Percentiles rank a stretch among this genome's conserved stretches.
Evolutionary conservation across 2,797 vertebrate species (phyloP).

Genomic region (Phalloptychus januarius): DNA sequence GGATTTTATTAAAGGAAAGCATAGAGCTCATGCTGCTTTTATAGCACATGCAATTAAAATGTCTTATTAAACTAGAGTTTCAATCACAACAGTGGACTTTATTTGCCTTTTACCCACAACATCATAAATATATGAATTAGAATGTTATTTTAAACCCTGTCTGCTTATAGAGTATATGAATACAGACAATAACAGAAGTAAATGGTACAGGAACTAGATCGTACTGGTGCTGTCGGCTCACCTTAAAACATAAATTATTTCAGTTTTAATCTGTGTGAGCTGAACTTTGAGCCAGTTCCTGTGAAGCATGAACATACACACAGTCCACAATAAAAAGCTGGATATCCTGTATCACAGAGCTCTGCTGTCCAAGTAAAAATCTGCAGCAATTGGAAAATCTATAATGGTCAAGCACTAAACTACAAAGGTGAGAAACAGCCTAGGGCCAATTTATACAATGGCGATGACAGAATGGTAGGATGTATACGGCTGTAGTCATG

Average conservation of each 20-base stretch:
- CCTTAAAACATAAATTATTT: not conserved
- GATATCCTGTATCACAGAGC: not conserved
- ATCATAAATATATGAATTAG: not conserved
- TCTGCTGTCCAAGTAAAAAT: conserved; percentile 3
- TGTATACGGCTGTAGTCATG: conserved; percentile 47
- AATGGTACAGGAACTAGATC: not conserved
- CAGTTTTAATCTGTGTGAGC: not conserved
- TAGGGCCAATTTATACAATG: conserved; percentile 31
- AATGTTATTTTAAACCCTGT: not conserved
- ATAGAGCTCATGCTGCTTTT: not conserved
- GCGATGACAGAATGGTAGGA: conserved; percentile 45
- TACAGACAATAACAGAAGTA: not conserved
- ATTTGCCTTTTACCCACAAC: not conserved
- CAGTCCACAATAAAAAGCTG: conserved; percentile 5
- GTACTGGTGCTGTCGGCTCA: not conserved
- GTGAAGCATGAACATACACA: not conserved
- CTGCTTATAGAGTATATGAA: not conserved
- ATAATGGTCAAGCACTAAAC: conserved; percentile 10
- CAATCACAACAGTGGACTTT: not conserved
- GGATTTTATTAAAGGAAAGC: not conserved
- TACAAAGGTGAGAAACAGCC: conserved; percentile 34
- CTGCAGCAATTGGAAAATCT: not conserved
- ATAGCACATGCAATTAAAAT: not conserved
- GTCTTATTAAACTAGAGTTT: not conserved
- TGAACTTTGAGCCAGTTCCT: not conserved